Evolutionary conservation across 1,140 invertebrate species (phyloP).

Genomic region (Halyomorpha halys): DNA sequence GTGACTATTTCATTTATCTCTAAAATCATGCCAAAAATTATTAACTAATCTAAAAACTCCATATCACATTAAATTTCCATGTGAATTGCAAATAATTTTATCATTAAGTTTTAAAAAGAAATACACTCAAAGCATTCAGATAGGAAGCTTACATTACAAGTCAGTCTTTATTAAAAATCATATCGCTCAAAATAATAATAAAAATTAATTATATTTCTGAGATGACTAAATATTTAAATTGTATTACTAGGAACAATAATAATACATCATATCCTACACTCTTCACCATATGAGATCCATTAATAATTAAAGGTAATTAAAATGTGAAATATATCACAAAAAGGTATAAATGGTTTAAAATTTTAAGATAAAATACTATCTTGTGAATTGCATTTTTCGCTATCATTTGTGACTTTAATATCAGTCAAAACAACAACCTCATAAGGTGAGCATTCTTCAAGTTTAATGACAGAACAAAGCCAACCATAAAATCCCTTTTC

Average conservation of each 20-base stretch:
- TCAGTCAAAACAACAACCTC: conserved; percentile 39
- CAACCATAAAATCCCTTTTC: conserved; percentile 72
- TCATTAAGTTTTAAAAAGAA: conserved; percentile 8
- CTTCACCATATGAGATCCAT: too few relatives aligned
- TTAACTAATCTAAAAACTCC: too few relatives aligned
- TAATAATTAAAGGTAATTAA: neutral
- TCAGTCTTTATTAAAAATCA: too few relatives aligned
- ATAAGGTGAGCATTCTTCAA: conserved; percentile 63
- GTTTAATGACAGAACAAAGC: conserved; percentile 53
- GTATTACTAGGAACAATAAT: too few relatives aligned
- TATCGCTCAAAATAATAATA: too few relatives aligned
- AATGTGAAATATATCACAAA: conserved; percentile 3
- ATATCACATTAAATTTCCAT: too few relatives aligned
- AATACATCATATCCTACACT: too few relatives aligned
- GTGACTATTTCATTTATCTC: too few relatives aligned
- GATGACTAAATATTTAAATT: too few relatives aligned
- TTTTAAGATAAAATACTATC: conserved; percentile 24
- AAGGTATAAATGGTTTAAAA: neutral
- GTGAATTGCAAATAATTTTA: neutral
- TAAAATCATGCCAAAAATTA: too few relatives aligned
- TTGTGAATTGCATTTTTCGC: conserved; percentile 25
- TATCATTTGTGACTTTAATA: conserved; percentile 27
- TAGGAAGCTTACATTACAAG: too few relatives aligned
- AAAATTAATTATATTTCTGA: too few relatives aligned
- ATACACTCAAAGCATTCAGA: neutral